Conservation (phyloP, 1,140 invertebrate genomes). For the Panagrolaimus sp. region DNA sequence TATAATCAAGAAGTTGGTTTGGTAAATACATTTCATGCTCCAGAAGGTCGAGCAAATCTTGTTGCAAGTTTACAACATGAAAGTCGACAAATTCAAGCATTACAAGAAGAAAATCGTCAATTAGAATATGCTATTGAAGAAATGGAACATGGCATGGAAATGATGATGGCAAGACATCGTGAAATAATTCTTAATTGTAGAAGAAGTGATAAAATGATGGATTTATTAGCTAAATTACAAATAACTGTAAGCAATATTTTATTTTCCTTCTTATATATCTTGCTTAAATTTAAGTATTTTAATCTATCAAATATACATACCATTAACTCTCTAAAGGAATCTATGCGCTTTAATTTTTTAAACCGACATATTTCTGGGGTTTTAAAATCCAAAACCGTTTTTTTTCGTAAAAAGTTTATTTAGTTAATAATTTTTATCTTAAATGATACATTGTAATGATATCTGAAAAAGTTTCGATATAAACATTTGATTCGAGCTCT, state of each 20-base stretch:
- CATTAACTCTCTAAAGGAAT: too few species aligned
- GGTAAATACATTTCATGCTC: constrained; percentile 16
- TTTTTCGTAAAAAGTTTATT: too few species aligned
- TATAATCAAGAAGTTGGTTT: constrained; percentile 20
- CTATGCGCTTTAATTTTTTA: too few species aligned
- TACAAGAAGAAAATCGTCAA: constrained; percentile 28
- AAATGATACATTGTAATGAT: too few species aligned
- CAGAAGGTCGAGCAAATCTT: constrained; percentile 15
- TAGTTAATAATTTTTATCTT: too few species aligned
- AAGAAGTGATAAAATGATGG: not conserved
- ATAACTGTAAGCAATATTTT: not conserved
- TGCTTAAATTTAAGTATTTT: too few species aligned
- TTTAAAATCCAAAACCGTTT: too few species aligned
- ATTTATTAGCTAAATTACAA: constrained; percentile 4
- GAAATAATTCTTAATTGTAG: not conserved
- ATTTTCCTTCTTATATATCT: too few species aligned
- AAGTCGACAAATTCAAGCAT: constrained; percentile 18
- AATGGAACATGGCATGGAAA: constrained; percentile 16
- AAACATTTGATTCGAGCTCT: too few species aligned
- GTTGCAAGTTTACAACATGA: constrained; percentile 22
- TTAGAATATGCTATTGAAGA: constrained; percentile 17
- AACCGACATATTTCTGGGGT: too few species aligned
- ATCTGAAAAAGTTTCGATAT: too few species aligned
- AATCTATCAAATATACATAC: too few species aligned
- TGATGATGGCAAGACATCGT: constrained; percentile 22